These are phyloP conservation scores for Alectoris magna DNA, from an alignment of 2,797 vertebrate genomes.

Conservation along the genomic window DNA sequence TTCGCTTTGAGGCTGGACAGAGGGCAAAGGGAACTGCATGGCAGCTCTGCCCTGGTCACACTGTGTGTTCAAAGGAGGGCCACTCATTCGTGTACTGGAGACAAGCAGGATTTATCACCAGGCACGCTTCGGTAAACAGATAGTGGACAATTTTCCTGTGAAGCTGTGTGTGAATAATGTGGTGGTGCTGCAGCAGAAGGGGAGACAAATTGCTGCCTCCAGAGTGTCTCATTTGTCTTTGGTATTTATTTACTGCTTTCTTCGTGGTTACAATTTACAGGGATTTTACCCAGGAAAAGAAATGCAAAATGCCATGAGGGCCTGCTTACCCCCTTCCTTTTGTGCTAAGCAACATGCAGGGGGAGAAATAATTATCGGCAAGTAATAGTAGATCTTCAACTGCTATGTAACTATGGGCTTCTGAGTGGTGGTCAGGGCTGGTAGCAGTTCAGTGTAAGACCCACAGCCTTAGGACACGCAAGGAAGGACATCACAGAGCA, in stretches of 20 bases:
- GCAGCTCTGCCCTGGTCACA: background rate
- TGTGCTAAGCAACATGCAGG: background rate
- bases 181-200: background rate
- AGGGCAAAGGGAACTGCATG: rapidly evolving
- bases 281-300: background rate
- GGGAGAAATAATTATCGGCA: background rate
- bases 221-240: background rate
- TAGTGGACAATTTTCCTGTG: constrained; percentile 12
- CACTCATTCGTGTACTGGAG: background rate
- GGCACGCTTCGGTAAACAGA: background rate
- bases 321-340: background rate
- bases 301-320: background rate
- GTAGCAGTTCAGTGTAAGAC: background rate
- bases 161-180: background rate
- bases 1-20: background rate
- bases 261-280: background rate
- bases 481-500: background rate
- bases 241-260: background rate
- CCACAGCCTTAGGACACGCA: background rate
- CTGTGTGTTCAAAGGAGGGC: background rate
- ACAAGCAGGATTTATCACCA: rapidly evolving
- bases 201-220: background rate
- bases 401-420: background rate
- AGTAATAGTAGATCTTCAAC: background rate
- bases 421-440: background rate